These are phyloP conservation scores for Archips xylosteana DNA, from an alignment of 2,888 invertebrate genomes.

Conservation along the genomic window DNA sequence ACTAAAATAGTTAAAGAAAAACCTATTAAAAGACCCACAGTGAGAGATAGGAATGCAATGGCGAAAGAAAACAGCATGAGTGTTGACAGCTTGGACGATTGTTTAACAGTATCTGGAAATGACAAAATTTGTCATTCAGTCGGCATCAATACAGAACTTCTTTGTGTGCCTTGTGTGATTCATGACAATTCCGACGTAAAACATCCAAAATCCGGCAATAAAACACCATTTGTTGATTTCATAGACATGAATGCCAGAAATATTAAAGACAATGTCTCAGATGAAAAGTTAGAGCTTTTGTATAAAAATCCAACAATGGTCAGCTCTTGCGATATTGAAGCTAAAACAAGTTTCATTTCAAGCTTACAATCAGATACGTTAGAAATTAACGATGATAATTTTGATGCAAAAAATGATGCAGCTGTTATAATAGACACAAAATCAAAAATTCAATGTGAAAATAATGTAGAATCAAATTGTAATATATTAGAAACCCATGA, in stretches of 20 bases:
- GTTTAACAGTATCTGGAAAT: conserved; percentile 45
- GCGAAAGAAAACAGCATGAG: conserved; percentile 73
- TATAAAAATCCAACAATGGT: conserved; percentile 72
- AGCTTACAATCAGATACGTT: conserved; percentile 51
- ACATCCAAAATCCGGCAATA: conserved; percentile 45
- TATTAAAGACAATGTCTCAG: conserved; percentile 42
- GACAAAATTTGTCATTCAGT: conserved; percentile 64
- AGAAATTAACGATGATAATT: conserved; percentile 16
- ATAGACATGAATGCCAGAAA: conserved; percentile 41
- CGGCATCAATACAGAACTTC: conserved; percentile 73
- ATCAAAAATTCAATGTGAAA: background rate
- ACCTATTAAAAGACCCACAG: conserved; percentile 47
- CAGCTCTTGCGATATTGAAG: conserved; percentile 60
- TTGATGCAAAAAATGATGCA: background rate
- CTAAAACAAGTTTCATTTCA: conserved; percentile 49
- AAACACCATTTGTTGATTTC: conserved; percentile 44
- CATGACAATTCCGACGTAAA: conserved; percentile 63
- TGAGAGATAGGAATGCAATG: conserved; percentile 46
- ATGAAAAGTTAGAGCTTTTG: conserved; percentile 67
- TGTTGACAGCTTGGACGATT: conserved; percentile 74
- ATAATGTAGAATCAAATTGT: conserved; percentile 1
- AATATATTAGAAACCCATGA: conserved; percentile 18
- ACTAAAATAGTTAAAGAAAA: conserved; percentile 46
- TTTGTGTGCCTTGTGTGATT: conserved; percentile 74
- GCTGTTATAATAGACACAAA: conserved; percentile 7